Conservation (phyloP, 2,797 vertebrate genomes). For the Macropodus opercularis region DNA sequence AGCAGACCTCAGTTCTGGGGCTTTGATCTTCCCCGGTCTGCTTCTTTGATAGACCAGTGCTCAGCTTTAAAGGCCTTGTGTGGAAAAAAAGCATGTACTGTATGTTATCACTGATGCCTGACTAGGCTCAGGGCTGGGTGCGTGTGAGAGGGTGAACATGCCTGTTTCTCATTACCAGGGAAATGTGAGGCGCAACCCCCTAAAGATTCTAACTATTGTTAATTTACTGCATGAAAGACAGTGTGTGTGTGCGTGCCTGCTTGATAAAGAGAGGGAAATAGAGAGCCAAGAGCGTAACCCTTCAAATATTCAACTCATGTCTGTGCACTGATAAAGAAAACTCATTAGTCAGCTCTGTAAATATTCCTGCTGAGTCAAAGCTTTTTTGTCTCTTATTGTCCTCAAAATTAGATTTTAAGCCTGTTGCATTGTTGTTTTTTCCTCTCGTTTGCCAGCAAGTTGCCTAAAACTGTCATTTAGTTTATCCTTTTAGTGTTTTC, state of each 20-base stretch:
- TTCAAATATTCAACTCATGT: conserved; percentile 26
- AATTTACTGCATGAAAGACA: conserved; percentile 54
- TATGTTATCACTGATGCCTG: conserved; percentile 29
- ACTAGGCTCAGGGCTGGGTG: conserved; percentile 12
- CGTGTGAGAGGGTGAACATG: conserved; percentile 33
- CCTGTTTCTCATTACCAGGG: conserved; percentile 64
- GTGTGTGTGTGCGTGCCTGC: background rate
- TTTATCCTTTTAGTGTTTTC: too few species aligned
- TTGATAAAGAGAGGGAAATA: conserved; percentile 22
- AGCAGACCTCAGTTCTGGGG: conserved; percentile 41
- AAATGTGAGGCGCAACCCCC: conserved; percentile 45
- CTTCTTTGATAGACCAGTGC: conserved; percentile 66
- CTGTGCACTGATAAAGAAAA: conserved; percentile 28
- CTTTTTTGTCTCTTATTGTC: conserved; percentile 12
- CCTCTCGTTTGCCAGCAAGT: conserved; percentile 13
- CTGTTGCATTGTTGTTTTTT: background rate
- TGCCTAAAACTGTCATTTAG: background rate
- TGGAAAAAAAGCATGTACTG: conserved; percentile 33
- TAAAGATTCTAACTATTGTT: conserved; percentile 66
- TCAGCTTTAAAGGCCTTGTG: conserved; percentile 47
- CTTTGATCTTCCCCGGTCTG: conserved; percentile 70
- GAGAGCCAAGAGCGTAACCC: conserved; percentile 17
- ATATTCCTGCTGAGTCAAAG: conserved; percentile 31
- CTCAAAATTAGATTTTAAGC: conserved; percentile 1
- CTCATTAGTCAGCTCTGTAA: conserved; percentile 39